Evolutionary conservation across 2,888 invertebrate genomes (phyloP).

Genomic region (Theodoxus fluviatilis): DNA sequence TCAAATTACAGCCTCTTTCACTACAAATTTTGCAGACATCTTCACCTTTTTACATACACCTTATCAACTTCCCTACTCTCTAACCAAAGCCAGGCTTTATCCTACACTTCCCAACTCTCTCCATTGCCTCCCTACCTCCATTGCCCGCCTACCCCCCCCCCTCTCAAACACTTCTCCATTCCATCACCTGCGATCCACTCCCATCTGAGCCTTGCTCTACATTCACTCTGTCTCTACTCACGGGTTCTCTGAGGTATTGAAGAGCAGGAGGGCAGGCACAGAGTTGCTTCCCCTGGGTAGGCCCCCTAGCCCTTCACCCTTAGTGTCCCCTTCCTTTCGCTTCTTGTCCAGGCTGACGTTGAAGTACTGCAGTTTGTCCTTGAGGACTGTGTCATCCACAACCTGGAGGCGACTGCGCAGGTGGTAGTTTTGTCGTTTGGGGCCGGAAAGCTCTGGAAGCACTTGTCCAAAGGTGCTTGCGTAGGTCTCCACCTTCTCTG

Average conservation of each 20-base stretch:
- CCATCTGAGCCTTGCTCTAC: background rate
- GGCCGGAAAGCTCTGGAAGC: no score
- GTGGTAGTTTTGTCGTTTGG: conserved; percentile 44
- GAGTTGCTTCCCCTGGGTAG: conserved; percentile 74
- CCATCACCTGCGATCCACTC: no score
- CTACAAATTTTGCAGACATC: no score
- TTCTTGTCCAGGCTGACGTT: conserved; percentile 72
- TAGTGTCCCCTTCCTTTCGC: conserved; percentile 56
- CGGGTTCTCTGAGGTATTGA: conserved; percentile 80
- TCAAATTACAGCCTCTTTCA: no score
- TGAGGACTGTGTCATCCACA: conserved; percentile 55
- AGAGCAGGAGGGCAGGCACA: conserved; percentile 80
- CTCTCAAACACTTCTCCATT: no score
- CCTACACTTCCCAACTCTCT: no score
- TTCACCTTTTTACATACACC: no score
- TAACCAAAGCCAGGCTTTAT: no score
- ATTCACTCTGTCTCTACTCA: conserved; percentile 65
- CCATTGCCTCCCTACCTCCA: no score
- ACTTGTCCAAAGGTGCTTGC: conserved; percentile 66
- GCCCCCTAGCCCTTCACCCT: conserved; percentile 73
- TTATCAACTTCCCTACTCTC: no score
- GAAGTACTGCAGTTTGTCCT: conserved; percentile 84
- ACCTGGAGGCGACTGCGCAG: background rate
- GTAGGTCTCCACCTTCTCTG: conserved; percentile 73
- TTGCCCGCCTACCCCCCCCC: no score